phyloP scores from a whole-genome alignment of 1,140 invertebrate genomes.

The Papilio aristodemus region DNA sequence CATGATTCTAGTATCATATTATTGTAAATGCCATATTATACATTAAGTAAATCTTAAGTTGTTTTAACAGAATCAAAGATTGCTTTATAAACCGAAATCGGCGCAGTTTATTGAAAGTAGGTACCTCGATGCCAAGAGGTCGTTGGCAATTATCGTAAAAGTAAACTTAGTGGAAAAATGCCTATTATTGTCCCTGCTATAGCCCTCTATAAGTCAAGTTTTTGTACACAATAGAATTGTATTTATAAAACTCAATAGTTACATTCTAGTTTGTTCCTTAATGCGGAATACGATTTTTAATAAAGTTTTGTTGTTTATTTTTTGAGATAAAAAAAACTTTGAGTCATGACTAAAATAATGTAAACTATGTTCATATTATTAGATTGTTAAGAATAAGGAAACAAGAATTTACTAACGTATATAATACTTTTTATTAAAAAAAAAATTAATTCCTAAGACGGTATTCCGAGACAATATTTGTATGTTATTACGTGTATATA shows the following conservation, averaged over 20 bases:
- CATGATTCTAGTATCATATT: no score
- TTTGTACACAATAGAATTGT: constrained; percentile 9
- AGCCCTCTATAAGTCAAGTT: constrained; percentile 51
- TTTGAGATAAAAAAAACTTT: no score
- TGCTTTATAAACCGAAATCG: constrained; percentile 49
- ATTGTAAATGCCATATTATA: no score
- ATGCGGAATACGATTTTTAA: not conserved
- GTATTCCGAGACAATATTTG: no score
- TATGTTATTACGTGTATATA: no score
- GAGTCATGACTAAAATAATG: no score
- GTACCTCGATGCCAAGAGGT: constrained; percentile 46
- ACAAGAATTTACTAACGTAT: no score
- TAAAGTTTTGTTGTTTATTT: no score
- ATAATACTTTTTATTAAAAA: no score
- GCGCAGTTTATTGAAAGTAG: constrained; percentile 39
- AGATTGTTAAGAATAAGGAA: no score
- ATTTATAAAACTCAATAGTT: constrained; percentile 13
- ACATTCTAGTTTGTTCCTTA: not conserved
- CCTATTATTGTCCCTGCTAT: constrained; percentile 58
- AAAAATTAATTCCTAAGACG: no score
- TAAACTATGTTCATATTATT: no score
- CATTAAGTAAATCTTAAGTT: not conserved
- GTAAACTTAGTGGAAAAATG: constrained; percentile 57
- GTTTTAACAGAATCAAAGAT: constrained; percentile 34
- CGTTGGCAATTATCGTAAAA: constrained; percentile 66